Evolutionary conservation across 2,888 invertebrate species (phyloP), one percentile per base, ranked within the genome.

Genomic region (Ochlodes sylvanus): DNA sequence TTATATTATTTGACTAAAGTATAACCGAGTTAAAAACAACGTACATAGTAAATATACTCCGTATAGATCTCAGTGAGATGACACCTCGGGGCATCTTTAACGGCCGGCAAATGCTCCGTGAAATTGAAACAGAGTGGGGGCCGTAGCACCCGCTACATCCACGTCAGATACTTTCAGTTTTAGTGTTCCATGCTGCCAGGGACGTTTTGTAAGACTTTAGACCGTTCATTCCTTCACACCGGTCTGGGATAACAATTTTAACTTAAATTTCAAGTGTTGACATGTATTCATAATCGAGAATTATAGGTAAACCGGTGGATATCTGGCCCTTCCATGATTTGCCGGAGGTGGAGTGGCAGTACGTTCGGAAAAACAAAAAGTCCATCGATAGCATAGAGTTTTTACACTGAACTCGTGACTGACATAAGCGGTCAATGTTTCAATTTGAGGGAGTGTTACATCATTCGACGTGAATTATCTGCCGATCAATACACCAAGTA

Each of bases 101-200:
- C 86, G 87, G 88, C 87, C 85, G 83, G 84, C 91, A 90, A 92
- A 91, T 88, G 89, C 87, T 83, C 90, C 92, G 92, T 92, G 91
- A 92, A 92, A 92, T 92, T 92, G 91, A 90, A 90, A 90, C 88
- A 85, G 86, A 87, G 88, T 75, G 75, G 83, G 84, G 84, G 82
- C 70, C 74, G 84, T 85, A 83, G 74, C 76, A 75, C 80, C 80
- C 78, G 79, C 81, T 85, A 86, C 84, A 83, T 84, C 85, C 81
- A 76, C 78, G 80, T 78, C 81, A 80, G 79, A 81, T 81, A 77
- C 79, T 76, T 80, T 78, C 76, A 77, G 81, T 62, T 61, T 61
- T 54, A 54, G 54, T 9, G 15, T 52, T 52, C 14, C 21, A 9
- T 21, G 54, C n/a, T 52, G 21, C 52, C 12, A 21, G 14, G 52